phyloP scores from a whole-genome alignment of 2,888 invertebrate genomes.

The Eutolmus rufibarbis region DNA sequence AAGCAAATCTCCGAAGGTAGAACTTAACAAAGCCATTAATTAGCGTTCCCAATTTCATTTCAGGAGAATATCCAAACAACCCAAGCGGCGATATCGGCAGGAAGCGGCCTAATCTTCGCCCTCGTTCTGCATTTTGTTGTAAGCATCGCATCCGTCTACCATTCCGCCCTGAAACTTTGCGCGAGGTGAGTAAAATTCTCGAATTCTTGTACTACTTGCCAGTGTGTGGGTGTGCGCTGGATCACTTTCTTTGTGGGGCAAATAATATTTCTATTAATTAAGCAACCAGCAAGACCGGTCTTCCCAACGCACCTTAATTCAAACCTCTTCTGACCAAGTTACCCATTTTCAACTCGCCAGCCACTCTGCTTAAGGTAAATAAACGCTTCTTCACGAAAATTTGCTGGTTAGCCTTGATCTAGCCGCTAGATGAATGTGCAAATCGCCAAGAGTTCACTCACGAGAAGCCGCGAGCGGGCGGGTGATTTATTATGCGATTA shows the following conservation, averaged over 20 bases:
- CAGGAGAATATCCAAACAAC: conserved; percentile 56
- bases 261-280: not conserved
- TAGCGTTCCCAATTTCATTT: conserved; percentile 36
- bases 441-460: not conserved
- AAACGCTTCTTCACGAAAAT: conserved; percentile 19
- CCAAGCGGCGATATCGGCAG: conserved; percentile 59
- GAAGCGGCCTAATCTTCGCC: conserved; percentile 58
- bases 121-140: conserved; percentile 59
- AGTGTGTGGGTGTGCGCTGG: not conserved
- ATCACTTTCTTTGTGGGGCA: not conserved
- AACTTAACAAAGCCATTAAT: not conserved
- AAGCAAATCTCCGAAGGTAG: too few species aligned
- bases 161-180: conserved; percentile 59
- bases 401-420: conserved; percentile 16
- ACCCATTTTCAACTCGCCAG: not conserved
- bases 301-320: not conserved
- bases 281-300: not conserved
- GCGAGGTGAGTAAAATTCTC: conserved; percentile 56
- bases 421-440: not conserved
- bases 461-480: not conserved
- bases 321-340: conserved; percentile 7
- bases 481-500: conserved; percentile 2
- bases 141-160: conserved; percentile 61
- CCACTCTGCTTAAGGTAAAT: not conserved
- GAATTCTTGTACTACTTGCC: not conserved